Conservation (phyloP, 2,888 invertebrate species). For the Chloromyia formosa region DNA sequence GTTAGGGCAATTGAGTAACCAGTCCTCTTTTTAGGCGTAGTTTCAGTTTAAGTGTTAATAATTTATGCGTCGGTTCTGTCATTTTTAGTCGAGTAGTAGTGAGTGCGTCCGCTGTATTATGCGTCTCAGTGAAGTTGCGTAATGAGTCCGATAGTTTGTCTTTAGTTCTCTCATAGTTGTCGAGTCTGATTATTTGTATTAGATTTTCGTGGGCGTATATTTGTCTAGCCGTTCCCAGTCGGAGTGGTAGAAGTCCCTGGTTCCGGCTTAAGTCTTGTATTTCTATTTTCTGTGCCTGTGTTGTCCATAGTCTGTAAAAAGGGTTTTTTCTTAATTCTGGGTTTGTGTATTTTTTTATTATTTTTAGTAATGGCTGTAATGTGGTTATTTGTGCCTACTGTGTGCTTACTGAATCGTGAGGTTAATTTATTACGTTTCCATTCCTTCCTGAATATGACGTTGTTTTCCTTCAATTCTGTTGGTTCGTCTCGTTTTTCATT, state of each 20-base stretch:
- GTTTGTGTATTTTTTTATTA: conserved; percentile 47
- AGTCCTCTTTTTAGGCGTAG: too few species aligned
- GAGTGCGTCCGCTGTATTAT: background rate
- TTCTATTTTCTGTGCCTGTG: background rate
- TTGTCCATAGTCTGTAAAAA: conserved; percentile 9
- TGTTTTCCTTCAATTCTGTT: background rate
- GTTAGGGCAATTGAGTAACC: too few species aligned
- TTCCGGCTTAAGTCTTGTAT: background rate
- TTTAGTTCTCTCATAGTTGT: background rate
- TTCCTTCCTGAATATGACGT: conserved; percentile 45
- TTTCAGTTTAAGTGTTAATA: background rate
- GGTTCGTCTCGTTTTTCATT: conserved; percentile 35
- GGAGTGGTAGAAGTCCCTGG: background rate
- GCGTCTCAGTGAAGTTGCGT: too few species aligned
- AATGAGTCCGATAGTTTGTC: background rate
- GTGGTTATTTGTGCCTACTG: conserved; percentile 40
- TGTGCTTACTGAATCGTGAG: conserved; percentile 45
- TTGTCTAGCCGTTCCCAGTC: background rate
- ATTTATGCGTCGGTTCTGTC: conserved; percentile 24
- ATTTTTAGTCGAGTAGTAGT: too few species aligned
- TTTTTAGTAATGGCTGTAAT: conserved; percentile 43
- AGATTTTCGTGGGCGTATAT: background rate
- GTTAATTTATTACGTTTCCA: conserved; percentile 44
- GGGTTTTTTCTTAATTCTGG: background rate
- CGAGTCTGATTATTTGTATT: background rate